Evolutionary conservation across 2,797 vertebrate species (phyloP).

Genomic region (Sebastes ruberrimus): DNA sequence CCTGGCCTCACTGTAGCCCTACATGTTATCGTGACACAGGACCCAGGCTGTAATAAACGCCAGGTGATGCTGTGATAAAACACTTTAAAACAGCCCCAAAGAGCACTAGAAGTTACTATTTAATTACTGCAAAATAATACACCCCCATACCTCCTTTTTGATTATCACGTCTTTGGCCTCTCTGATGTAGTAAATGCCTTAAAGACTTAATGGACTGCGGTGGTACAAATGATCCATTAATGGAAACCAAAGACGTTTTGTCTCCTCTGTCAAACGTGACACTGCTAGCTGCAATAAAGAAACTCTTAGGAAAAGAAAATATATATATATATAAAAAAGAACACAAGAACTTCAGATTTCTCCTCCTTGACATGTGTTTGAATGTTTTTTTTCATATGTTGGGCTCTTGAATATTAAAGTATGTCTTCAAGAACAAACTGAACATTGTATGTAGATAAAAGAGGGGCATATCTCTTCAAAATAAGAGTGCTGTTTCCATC

Average conservation of each 20-base stretch:
- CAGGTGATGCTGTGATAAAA: conserved; percentile 26
- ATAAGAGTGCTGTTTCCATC: background rate
- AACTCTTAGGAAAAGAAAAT: background rate
- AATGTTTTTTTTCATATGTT: background rate
- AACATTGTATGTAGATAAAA: background rate
- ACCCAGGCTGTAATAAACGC: background rate
- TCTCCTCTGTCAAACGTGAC: background rate
- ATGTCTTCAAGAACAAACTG: background rate
- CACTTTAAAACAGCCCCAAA: conserved; percentile 23
- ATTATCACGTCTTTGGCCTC: conserved; percentile 3
- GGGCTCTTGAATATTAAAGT: background rate
- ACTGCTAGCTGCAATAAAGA: background rate
- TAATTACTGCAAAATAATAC: conserved; percentile 30
- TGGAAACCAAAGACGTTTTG: conserved; percentile 18
- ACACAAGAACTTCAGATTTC: background rate
- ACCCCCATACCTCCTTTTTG: background rate
- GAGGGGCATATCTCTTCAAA: background rate
- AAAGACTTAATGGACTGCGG: conserved; percentile 32
- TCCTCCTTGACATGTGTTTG: background rate
- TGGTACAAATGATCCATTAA: conserved; percentile 32
- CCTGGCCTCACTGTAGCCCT: background rate
- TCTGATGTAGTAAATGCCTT: conserved; percentile 15
- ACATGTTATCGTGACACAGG: background rate
- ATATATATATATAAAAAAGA: background rate
- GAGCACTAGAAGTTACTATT: conserved; percentile 16